Evolutionary conservation across 2,888 invertebrate genomes (phyloP), one percentile per base, ranked within the genome.

Genomic region (Drosophila testacea): DNA sequence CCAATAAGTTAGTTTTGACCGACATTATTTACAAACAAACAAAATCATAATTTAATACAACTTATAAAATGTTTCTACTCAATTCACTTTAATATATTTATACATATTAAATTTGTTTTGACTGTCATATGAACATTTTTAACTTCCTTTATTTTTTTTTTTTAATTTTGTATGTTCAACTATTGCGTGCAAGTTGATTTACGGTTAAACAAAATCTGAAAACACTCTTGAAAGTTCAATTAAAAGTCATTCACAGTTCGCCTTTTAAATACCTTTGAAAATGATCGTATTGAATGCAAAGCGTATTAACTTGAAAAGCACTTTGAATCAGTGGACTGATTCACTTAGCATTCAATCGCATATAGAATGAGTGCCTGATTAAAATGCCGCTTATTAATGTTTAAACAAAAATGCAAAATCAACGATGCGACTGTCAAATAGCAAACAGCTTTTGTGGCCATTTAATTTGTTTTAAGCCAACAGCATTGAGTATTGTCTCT

Each of bases 381-480:
- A 60, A 46, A 60, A 63, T 50, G 52, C 30, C 27, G 60, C 41
- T 46, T 48, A 57, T 57, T 66, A 62, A 73, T 66, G 41, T 44
- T 59, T 22, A 16, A 42, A 67, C 63, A 61, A 69, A 74, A 57
- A 61, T 71, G 56, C 48, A 41, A 72, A 56, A 75, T 68, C 62
- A 68, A 47, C 71, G 71, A 44, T 52, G 68, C 46, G 46, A 68
- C 54, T 68, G 75, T 75, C 75, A 75, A 75, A 75, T 57, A 75
- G 72, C 75, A 75, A 75, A 71, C 75, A 75, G 75, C 75, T 74
- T 65, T 76, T 76, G 73, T 73, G 69, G 76, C 51, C 69, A 76
- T 76, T 76, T 69, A 73, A 76, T 76, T 76, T 76, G 76, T 60
- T 76, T 76, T 60, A 76, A 76, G 76, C 72, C 62, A 54, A 28